These are phyloP conservation scores for Hyles vespertilio DNA, from an alignment of 1,140 invertebrate genomes.

Conservation along the genomic window DNA sequence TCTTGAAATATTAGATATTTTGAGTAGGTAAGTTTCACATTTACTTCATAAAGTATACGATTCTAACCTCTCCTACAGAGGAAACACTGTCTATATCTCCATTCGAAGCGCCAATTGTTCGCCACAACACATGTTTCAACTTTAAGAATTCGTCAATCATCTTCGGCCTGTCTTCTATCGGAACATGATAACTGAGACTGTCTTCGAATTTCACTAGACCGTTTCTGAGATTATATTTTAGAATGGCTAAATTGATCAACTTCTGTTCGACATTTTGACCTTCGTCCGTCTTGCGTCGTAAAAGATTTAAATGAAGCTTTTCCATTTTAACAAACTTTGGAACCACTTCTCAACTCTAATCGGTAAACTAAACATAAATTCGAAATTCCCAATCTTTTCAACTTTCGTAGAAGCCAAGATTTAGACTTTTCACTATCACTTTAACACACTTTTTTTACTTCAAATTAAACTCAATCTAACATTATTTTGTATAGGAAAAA, in stretches of 20 bases:
- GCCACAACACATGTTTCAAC: slow-evolving; percentile 50
- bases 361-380: too few species aligned
- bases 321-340: slow-evolving; percentile 1
- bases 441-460: neutral
- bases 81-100: slow-evolving; percentile 32
- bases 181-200: slow-evolving; percentile 21
- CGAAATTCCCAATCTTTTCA: too few species aligned
- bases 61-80: slow-evolving; percentile 22
- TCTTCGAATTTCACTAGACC: slow-evolving; percentile 34
- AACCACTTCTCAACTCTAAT: too few species aligned
- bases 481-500: too few species aligned
- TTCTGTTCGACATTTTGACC: slow-evolving; percentile 36
- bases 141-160: slow-evolving; percentile 35
- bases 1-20: too few species aligned
- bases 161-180: slow-evolving; percentile 20
- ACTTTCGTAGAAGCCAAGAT: too few species aligned
- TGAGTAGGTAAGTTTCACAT: too few species aligned
- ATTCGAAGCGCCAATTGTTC: slow-evolving; percentile 44
- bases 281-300: slow-evolving; percentile 27
- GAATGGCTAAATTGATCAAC: slow-evolving; percentile 50
- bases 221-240: slow-evolving; percentile 39
- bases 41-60: neutral
- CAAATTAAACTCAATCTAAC: too few species aligned
- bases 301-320: slow-evolving; percentile 16
- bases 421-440: neutral